Evolutionary conservation across 2,797 vertebrate genomes (phyloP).

Genomic region (Trachops cirrhosus): DNA sequence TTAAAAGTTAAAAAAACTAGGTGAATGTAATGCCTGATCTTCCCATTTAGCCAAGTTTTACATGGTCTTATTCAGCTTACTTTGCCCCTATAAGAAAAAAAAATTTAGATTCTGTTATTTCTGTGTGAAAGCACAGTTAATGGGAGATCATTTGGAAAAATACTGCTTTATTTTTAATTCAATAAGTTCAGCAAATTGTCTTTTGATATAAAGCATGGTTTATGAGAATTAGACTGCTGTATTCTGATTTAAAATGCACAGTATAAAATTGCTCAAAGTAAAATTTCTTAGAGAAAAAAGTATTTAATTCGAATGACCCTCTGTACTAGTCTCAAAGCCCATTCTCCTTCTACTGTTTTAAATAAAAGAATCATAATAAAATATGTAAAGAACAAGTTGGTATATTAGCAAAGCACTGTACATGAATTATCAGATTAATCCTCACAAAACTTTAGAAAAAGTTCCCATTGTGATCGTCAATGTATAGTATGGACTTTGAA

Average conservation of each 20-base stretch:
- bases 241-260: neutral
- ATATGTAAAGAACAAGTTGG: neutral
- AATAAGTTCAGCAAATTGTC: neutral
- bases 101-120: neutral
- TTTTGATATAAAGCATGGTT: neutral
- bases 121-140: neutral
- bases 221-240: neutral
- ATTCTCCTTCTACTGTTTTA: neutral
- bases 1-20: neutral
- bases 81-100: neutral
- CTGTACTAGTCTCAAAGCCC: neutral
- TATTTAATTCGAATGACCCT: neutral
- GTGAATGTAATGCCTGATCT: neutral
- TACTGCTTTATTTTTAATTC: neutral
- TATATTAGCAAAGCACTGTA: neutral
- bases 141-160: neutral
- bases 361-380: neutral
- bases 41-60: neutral
- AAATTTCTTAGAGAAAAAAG: neutral
- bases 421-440: neutral
- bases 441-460: neutral
- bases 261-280: neutral
- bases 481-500: neutral
- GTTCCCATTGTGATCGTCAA: neutral
- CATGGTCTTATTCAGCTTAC: neutral